phyloP scores from a whole-genome alignment of 2,797 vertebrate genomes.

The Phataginus tricuspis region DNA sequence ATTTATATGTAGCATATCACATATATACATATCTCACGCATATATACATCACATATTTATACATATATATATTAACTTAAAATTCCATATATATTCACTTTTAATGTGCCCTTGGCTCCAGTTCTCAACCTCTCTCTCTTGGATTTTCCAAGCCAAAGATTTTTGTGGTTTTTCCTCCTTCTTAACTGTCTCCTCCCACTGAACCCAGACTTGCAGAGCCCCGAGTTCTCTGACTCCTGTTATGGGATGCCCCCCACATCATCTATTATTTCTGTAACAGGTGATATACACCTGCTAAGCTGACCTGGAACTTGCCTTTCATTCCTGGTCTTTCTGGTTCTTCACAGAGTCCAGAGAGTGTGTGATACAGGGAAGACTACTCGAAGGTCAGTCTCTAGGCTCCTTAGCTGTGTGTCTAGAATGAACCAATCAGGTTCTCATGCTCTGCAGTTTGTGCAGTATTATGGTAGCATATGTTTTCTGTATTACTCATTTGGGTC shows the following conservation, averaged over 20 bases:
- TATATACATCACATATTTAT: neutral
- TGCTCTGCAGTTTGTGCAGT: neutral
- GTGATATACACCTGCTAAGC: neutral
- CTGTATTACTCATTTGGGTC: neutral
- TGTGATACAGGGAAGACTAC: neutral
- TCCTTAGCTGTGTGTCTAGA: neutral
- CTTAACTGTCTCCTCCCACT: neutral
- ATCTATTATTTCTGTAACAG: neutral
- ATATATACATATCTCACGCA: too few relatives aligned
- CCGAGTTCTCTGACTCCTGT: neutral
- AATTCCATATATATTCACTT: neutral
- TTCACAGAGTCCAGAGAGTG: neutral
- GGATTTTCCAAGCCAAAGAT: neutral
- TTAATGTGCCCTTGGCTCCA: neutral
- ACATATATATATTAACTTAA: neutral
- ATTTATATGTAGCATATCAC: neutral
- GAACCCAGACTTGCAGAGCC: neutral
- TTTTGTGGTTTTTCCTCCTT: neutral
- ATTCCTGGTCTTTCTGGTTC: neutral
- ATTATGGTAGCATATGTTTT: neutral
- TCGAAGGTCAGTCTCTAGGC: neutral
- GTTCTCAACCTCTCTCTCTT: neutral
- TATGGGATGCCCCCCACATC: neutral
- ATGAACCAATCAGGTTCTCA: neutral
- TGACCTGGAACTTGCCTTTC: neutral